phyloP scores from a whole-genome alignment of 2,797 vertebrate species.

The Pampus argenteus region DNA sequence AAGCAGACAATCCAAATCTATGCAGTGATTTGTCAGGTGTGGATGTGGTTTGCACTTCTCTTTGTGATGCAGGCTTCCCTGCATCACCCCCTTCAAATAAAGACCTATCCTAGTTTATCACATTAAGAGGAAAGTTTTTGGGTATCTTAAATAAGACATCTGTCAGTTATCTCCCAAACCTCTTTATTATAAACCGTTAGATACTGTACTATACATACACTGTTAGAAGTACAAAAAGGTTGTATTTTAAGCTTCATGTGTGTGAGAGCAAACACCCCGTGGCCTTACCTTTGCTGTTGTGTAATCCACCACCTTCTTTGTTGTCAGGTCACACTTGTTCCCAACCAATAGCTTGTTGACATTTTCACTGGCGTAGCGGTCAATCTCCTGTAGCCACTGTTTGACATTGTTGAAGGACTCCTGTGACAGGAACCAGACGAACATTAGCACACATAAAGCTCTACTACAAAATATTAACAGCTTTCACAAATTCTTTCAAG shows the following conservation, averaged over 20 bases:
- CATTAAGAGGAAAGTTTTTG: background rate
- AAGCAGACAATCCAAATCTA: too few species aligned
- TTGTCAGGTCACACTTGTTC: slow-evolving; percentile 98
- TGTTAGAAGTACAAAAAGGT: background rate
- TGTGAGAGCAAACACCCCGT: background rate
- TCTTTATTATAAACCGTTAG: too few species aligned
- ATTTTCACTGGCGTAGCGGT: slow-evolving; percentile 99
- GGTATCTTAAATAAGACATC: too few species aligned
- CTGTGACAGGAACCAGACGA: slow-evolving; percentile 73
- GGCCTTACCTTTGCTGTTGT: slow-evolving; percentile 95
- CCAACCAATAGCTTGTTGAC: slow-evolving; percentile 99
- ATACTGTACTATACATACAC: too few species aligned
- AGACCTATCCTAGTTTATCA: background rate
- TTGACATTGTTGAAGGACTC: slow-evolving; percentile 99
- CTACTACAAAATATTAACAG: background rate
- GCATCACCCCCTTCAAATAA: too few species aligned
- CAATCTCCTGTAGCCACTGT: slow-evolving; percentile 99
- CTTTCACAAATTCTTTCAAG: background rate
- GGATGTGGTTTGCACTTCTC: too few species aligned
- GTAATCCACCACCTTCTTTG: slow-evolving; percentile 99
- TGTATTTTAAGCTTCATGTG: background rate
- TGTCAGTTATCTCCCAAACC: background rate
- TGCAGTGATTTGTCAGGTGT: too few species aligned
- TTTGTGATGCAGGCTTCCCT: too few species aligned
- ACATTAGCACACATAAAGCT: background rate